Evolutionary conservation across 2,888 invertebrate species (phyloP).

Genomic region (Meteorus cinctellus): DNA sequence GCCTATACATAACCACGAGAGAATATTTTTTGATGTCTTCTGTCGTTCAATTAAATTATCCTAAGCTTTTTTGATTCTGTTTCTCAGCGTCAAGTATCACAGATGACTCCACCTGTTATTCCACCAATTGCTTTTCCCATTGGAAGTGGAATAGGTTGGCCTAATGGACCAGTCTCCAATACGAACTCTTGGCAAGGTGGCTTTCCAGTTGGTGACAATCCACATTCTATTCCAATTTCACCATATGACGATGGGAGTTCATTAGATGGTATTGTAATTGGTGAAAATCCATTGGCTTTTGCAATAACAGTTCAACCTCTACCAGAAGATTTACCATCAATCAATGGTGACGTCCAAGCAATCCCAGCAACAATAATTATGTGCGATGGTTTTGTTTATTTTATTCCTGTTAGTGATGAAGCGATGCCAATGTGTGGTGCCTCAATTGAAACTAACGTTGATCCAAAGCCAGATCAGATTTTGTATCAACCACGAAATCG

Average conservation of each 20-base stretch:
- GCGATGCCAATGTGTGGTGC: slow-evolving; percentile 50
- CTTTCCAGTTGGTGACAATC: background rate
- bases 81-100: slow-evolving; percentile 8
- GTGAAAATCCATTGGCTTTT: slow-evolving; percentile 43
- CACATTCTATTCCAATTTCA: background rate
- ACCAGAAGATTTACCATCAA: background rate
- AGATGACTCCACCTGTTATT: background rate
- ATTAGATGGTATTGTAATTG: slow-evolving; percentile 17
- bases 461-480: slow-evolving; percentile 33
- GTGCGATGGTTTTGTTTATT: slow-evolving; percentile 50
- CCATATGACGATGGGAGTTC: background rate
- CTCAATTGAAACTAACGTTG: slow-evolving; percentile 36
- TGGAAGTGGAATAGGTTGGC: slow-evolving; percentile 20
- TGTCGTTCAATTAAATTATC: background rate
- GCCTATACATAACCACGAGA: background rate
- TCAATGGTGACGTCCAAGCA: slow-evolving; percentile 10
- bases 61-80: slow-evolving; percentile 6
- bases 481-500: background rate
- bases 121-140: slow-evolving; percentile 10
- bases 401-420: slow-evolving; percentile 47
- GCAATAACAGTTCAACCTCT: slow-evolving; percentile 22
- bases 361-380: slow-evolving; percentile 51
- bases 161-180: background rate
- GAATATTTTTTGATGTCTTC: background rate
- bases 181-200: background rate